Conservation (phyloP, 2,113 vertebrate genomes). For the Ophthalmotilapia sp. region DNA sequence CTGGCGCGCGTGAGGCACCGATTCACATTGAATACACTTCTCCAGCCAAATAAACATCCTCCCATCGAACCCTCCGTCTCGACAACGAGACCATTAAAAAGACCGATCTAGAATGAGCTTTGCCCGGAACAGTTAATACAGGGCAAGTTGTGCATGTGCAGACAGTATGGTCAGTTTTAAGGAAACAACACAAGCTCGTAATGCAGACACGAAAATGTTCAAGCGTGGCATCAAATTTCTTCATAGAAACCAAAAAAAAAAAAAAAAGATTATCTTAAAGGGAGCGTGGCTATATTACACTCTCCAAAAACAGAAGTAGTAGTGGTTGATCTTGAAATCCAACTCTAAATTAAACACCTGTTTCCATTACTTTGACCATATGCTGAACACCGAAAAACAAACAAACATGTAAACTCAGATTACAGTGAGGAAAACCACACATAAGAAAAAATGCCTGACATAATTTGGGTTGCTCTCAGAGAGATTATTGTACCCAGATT, state of each 20-base stretch:
- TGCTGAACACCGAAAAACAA: neutral
- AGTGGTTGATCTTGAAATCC: neutral
- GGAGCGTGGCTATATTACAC: neutral
- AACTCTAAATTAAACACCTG: neutral
- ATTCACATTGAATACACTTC: constrained; percentile 15
- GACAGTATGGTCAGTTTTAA: constrained; percentile 13
- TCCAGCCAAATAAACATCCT: neutral
- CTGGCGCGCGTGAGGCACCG: neutral
- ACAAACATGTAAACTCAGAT: constrained; percentile 30
- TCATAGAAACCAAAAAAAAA: neutral
- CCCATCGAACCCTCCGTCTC: neutral
- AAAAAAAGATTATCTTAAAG: neutral
- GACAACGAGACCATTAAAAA: constrained; percentile 15
- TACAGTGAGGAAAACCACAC: constrained; percentile 24
- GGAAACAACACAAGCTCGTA: neutral
- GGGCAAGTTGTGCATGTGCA: constrained; percentile 36
- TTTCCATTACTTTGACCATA: constrained; percentile 25
- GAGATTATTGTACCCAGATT: neutral
- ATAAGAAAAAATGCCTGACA: neutral
- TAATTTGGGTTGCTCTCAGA: neutral
- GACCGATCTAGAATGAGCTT: neutral
- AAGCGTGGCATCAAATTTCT: constrained; percentile 9
- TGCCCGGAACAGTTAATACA: constrained; percentile 6
- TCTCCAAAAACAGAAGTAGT: neutral
- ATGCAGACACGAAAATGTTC: neutral